Percentiles rank a stretch among this genome's conserved stretches.
Evolutionary conservation across 1,140 invertebrate genomes (phyloP).

Genomic region (Brachionus koreanus): DNA sequence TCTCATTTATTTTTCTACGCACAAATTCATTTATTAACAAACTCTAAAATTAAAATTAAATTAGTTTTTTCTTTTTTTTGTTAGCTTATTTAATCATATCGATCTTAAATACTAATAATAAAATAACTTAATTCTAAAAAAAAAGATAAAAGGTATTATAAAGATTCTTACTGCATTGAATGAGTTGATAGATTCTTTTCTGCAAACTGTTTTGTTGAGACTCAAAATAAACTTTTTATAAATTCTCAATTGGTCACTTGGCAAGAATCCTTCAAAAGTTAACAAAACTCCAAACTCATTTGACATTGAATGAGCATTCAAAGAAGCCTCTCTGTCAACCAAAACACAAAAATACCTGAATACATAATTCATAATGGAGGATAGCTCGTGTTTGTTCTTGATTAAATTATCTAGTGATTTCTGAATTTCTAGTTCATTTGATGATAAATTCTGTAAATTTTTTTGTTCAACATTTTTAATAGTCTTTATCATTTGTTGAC

Average conservation of each 20-base stretch:
- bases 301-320: not conserved
- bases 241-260: conserved; percentile 1
- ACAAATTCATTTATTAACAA: conserved; percentile 20
- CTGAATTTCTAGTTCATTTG: not conserved
- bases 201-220: not conserved
- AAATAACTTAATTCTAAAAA: too few species aligned
- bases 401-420: not conserved
- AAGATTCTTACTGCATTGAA: not conserved
- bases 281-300: not conserved
- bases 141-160: too few species aligned
- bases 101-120: too few species aligned
- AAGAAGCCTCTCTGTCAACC: not conserved
- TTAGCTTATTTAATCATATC: not conserved
- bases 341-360: conserved; percentile 5
- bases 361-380: not conserved
- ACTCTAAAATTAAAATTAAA: conserved; percentile 4
- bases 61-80: not conserved
- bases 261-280: not conserved
- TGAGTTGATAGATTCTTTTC: not conserved
- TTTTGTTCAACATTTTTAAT: not conserved
- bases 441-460: not conserved
- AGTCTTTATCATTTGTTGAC: not conserved
- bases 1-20: not conserved
- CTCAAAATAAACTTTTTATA: not conserved
- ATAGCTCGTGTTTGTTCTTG: not conserved